phyloP scores from a whole-genome alignment of 2,113 vertebrate genomes.

The Empidonax alnorum region DNA sequence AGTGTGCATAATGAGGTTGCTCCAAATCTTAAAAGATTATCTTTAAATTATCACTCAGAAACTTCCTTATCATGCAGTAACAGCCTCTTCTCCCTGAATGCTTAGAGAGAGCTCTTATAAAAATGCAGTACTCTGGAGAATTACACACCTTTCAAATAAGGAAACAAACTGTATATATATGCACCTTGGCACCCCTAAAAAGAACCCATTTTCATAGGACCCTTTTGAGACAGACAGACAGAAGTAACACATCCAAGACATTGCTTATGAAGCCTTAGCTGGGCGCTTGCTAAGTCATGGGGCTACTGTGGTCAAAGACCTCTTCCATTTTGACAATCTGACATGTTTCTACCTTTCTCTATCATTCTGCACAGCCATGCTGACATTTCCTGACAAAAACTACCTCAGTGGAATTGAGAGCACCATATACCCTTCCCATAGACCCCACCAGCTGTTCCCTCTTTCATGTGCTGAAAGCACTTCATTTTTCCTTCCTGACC shows the following conservation, averaged over 20 bases:
- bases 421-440: neutral
- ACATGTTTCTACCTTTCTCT: neutral
- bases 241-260: neutral
- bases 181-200: neutral
- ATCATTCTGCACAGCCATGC: neutral
- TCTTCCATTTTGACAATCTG: neutral
- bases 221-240: neutral
- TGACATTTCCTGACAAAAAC: neutral
- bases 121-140: neutral
- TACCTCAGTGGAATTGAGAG: accelerated
- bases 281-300: neutral
- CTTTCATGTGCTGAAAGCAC: neutral
- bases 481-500: neutral
- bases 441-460: neutral
- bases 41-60: constrained; percentile 28
- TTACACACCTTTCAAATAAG: neutral
- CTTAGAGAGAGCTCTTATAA: neutral
- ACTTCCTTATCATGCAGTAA: neutral
- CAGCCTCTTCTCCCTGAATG: neutral
- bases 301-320: neutral
- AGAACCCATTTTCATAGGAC: neutral
- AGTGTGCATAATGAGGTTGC: neutral
- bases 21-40: constrained; percentile 32
- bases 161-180: neutral
- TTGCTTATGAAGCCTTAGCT: neutral